Base-by-base conservation (phyloP, 2,797 vertebrate species). In the Melanotaenia boesemani region DNA sequence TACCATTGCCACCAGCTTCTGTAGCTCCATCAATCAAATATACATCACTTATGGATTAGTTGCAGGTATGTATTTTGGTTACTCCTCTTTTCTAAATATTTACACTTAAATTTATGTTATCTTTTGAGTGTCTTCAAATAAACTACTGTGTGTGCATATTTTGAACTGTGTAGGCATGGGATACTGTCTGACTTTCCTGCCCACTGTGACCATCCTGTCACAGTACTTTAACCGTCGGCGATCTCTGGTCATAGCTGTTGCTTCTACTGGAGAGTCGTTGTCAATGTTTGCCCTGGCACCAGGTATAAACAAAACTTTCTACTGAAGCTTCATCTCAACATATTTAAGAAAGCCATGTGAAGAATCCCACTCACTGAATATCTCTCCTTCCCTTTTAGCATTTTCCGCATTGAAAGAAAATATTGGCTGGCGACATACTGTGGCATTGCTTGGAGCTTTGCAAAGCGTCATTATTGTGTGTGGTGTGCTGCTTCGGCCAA, bases 261-360 rank as follows among this genome's bases (percentile, higher is more conserved):
- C 98, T 39, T 99, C 98, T 2, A 98, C 95, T 1, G 98, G 98
- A 88, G 98, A 99, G 87, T 97, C 97, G 41, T 94, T 99, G 20
- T 95, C 96, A 0, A 95, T 98, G 74, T 98, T 98, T 86, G 95
- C 95, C 69, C 95, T 98, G 37, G 97, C 97, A 50, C 98, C 97
- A 95, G 97, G 98, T 99, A 91, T 83, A 67, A 44, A 20, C 13
- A 11, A 4, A 28, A 57, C 11, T 54, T 9, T 58, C 30, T 37
- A 26, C n/a, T 28, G 10, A 60, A 52, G 2, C 16, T 28, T 30
- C 30, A 12, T 46, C 5, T 15, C 18, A 32, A 30, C 26, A 63
- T 18, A 4, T 46, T 11, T 20, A 63, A 1, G 16, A 30, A 26
- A 11, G 26, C 18, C 20, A 32, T 2, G 28, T 12, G 28, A 32